phyloP scores from a whole-genome alignment of 2,888 invertebrate species.

The Spilosoma lubricipeda region DNA sequence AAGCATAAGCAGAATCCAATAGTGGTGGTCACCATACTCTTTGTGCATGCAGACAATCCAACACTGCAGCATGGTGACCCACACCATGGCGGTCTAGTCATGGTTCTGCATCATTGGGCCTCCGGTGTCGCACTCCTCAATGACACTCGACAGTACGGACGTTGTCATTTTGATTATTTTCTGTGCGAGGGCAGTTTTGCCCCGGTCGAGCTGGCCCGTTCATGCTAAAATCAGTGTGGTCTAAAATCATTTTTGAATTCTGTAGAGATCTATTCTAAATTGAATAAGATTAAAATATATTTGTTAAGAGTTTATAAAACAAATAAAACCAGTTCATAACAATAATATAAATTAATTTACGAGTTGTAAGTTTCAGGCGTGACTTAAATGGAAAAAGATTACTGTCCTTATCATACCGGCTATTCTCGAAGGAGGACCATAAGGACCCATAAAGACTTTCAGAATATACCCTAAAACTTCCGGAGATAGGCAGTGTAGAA shows the following conservation, averaged over 20 bases:
- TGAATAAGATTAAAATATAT: background rate
- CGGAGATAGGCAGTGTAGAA: conserved; percentile 53
- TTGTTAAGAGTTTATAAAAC: background rate
- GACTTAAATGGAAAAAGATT: conserved; percentile 4
- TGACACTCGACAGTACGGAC: too few relatives aligned
- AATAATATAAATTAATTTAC: background rate
- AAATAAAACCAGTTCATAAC: background rate
- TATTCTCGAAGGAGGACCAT: conserved; percentile 20
- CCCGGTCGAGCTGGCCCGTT: too few relatives aligned
- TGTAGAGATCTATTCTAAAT: background rate
- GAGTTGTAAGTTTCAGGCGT: background rate
- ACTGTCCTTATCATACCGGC: conserved; percentile 19
- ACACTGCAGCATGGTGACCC: too few relatives aligned
- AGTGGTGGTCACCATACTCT: too few relatives aligned
- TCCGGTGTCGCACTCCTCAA: too few relatives aligned
- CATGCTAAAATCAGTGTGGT: too few relatives aligned
- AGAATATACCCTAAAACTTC: conserved; percentile 35
- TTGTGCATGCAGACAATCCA: too few relatives aligned
- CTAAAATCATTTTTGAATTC: background rate
- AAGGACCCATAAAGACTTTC: conserved; percentile 24
- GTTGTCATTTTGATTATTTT: too few relatives aligned
- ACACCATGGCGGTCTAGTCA: too few relatives aligned
- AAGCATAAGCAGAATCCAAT: too few relatives aligned
- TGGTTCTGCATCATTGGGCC: too few relatives aligned
- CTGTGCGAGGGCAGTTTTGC: too few relatives aligned